Evolutionary conservation across 2,888 invertebrate species (phyloP).

Genomic region (Allophyes oxyacanthae): DNA sequence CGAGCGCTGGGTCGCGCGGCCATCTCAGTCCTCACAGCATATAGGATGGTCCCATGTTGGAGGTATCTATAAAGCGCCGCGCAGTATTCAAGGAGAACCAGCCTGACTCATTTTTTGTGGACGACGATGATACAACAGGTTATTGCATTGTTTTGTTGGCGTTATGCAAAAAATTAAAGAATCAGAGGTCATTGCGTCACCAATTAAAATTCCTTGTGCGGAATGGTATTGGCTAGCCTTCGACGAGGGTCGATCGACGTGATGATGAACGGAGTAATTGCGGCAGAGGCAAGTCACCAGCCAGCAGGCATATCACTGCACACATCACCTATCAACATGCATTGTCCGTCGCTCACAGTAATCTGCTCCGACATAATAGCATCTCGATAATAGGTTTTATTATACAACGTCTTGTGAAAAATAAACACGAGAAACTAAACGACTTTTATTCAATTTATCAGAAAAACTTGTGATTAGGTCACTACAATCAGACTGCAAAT

Average conservation of each 20-base stretch:
- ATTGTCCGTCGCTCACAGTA: conserved; percentile 17
- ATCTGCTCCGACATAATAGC: conserved; percentile 30
- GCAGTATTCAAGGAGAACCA: conserved; percentile 60
- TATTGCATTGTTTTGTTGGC: conserved; percentile 73
- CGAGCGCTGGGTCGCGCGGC: conserved; percentile 11
- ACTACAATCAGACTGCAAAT: conserved; percentile 16
- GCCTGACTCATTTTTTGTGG: conserved; percentile 64
- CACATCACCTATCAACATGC: conserved; percentile 6
- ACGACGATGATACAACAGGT: conserved; percentile 68
- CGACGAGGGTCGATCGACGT: conserved; percentile 51
- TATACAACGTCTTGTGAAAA: conserved; percentile 36
- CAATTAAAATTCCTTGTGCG: conserved; percentile 73
- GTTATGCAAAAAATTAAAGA: conserved; percentile 71
- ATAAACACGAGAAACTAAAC: conserved; percentile 37
- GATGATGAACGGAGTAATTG: conserved; percentile 38
- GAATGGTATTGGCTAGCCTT: conserved; percentile 63
- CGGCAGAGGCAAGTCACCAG: conserved; percentile 11
- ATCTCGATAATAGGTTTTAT: conserved; percentile 37
- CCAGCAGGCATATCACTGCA: conserved; percentile 9
- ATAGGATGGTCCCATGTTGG: conserved; percentile 11
- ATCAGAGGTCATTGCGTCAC: conserved; percentile 79
- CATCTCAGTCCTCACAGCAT: conserved; percentile 3
- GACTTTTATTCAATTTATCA: conserved; percentile 31
- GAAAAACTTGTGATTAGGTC: conserved; percentile 24
- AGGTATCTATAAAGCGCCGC: conserved; percentile 32